Evolutionary conservation across 2,888 invertebrate species (phyloP).

Genomic region (Volucella inanis): DNA sequence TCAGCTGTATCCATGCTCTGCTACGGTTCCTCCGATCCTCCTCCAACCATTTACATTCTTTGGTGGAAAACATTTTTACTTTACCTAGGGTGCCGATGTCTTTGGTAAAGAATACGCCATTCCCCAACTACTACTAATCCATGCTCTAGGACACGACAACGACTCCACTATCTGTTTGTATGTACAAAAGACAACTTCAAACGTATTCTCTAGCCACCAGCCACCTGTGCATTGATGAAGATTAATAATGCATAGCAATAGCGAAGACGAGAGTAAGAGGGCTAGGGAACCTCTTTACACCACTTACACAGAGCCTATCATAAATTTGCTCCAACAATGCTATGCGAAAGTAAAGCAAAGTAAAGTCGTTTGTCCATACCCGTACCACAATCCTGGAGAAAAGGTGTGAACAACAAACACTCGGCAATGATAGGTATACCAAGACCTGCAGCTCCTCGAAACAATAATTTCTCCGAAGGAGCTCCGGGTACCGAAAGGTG

Average conservation of each 20-base stretch:
- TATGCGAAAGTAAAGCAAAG: conserved; percentile 13
- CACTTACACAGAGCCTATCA: conserved; percentile 50
- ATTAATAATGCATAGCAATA: conserved; percentile 64
- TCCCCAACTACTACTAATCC: not conserved
- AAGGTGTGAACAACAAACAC: conserved; percentile 73
- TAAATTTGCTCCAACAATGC: conserved; percentile 51
- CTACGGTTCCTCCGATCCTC: not conserved
- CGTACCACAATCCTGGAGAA: conserved; percentile 29
- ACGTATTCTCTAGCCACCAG: conserved; percentile 37
- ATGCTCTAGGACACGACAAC: conserved; percentile 26
- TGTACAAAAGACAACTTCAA: conserved; percentile 41
- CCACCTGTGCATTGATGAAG: conserved; percentile 46
- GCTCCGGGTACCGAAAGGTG: conserved; percentile 43
- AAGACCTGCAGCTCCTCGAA: conserved; percentile 12
- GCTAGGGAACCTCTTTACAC: not conserved
- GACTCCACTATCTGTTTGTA: conserved; percentile 36
- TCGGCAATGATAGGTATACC: conserved; percentile 7
- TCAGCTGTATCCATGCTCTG: conserved; percentile 45
- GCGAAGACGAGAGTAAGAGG: conserved; percentile 2
- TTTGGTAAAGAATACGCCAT: conserved; percentile 40
- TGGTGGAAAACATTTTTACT: conserved; percentile 45
- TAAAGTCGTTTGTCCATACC: conserved; percentile 46
- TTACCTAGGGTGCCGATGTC: conserved; percentile 58
- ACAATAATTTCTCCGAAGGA: conserved; percentile 61
- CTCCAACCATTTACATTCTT: conserved; percentile 53